Evolutionary conservation across 2,113 vertebrate species (phyloP).

Genomic region (Formicarius rufipectus): DNA sequence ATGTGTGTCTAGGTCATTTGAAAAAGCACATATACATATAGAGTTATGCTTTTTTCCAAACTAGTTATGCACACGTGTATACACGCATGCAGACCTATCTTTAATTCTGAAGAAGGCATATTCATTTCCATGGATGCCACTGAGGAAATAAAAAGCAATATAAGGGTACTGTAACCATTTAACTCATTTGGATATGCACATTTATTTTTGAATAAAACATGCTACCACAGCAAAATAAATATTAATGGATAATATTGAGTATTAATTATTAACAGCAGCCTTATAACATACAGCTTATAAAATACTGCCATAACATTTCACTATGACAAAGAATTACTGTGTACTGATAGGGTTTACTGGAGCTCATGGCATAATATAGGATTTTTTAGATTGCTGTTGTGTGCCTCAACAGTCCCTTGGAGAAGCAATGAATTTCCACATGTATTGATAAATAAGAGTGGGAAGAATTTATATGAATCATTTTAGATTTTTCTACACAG

Average conservation of each 20-base stretch:
- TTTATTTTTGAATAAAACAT: conserved; percentile 32
- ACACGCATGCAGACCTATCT: neutral
- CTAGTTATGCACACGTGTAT: neutral
- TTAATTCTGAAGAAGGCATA: neutral
- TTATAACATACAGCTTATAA: conserved; percentile 6
- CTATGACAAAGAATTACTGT: neutral
- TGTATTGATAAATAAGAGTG: neutral
- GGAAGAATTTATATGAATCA: neutral
- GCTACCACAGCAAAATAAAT: neutral
- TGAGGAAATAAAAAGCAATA: neutral
- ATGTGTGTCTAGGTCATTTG: neutral
- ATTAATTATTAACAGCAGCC: conserved; percentile 43
- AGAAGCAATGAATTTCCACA: neutral
- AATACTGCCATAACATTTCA: neutral
- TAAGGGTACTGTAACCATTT: neutral
- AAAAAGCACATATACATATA: neutral
- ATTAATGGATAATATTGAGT: neutral
- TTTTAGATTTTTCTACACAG: neutral
- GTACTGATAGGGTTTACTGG: conserved; percentile 13
- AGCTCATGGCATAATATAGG: neutral
- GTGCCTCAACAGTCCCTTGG: neutral
- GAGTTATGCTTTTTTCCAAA: neutral
- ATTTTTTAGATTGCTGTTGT: neutral
- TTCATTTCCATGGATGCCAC: neutral
- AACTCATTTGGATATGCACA: neutral